A percentile compares a stretch with the other conserved stretches of the same genome.
Conservation (phyloP, 2,797 vertebrate species). For the Octomys mimax region DNA sequence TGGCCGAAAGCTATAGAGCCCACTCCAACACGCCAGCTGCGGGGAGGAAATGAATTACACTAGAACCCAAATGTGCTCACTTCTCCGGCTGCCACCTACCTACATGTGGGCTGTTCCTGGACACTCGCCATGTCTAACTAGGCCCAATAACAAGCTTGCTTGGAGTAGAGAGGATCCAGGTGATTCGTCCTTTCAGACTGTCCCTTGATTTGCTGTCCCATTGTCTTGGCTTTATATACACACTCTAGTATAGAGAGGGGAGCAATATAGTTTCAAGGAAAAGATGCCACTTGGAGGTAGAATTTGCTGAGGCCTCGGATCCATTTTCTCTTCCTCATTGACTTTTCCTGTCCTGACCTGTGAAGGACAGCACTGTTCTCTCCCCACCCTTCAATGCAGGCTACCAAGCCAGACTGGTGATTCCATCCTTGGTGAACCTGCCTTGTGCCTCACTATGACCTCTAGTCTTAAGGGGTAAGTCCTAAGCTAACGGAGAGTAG, state of each 20-base stretch:
- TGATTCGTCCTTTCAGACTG: slow-evolving; percentile 13
- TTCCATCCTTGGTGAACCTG: not conserved
- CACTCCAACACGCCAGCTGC: not conserved
- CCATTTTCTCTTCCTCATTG: not conserved
- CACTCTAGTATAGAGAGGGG: not conserved
- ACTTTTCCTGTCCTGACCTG: not conserved
- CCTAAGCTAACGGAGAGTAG: rapidly evolving
- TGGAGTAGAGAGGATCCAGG: not conserved
- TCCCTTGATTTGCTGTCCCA: not conserved
- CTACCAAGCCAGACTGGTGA: not conserved
- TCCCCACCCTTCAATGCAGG: rapidly evolving
- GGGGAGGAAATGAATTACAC: slow-evolving; percentile 38
- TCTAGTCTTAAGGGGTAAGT: not conserved
- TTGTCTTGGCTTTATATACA: not conserved
- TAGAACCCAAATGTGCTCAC: not conserved
- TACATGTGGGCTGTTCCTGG: not conserved
- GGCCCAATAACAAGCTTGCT: not conserved
- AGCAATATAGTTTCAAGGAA: rapidly evolving
- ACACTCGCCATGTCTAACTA: not conserved
- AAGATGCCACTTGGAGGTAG: rapidly evolving
- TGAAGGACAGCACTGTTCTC: rapidly evolving
- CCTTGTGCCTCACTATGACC: not conserved
- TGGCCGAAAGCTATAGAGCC: slow-evolving; percentile 15
- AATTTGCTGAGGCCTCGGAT: not conserved
- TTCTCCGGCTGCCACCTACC: not conserved